Base-by-base conservation (phyloP, 2,888 invertebrate genomes). In the Mesochorus sp. region DNA sequence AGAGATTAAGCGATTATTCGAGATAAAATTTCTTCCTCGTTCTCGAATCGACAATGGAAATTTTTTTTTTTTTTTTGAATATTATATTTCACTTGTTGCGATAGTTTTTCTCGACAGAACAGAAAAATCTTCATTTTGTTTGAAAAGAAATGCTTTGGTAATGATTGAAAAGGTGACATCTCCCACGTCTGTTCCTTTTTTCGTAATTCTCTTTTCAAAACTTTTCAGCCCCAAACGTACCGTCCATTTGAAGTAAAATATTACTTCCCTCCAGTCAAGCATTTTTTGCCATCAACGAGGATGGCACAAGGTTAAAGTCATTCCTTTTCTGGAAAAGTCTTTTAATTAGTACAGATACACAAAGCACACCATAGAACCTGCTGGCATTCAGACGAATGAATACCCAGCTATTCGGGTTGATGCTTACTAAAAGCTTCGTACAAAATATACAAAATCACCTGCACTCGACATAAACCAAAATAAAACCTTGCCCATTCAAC, bases 301-400 rank as follows among this genome's bases (percentile, higher is more conserved):
- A 42, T 14, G 1, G 12, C 6, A n/a, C 19, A 14, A 3, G 49
- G 2, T 17, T 5, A 37, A 21, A 49, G 12, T 28, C 8, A 64
- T 24, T 37, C 19, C n/a, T 31, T 26, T 55, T 47, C 37, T n/a
- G 1, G 5, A 14, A 14, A 64, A 34, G 19, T 64, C 31, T 34
- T 72, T 55, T 64, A 64, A 72, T 64, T 53, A 72, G 39, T 26
- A 26, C 34, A 2, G 24, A 72, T 64, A 12, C 4, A 64, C n/a
- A n/a, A n/a, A n/a, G n/a, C n/a, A 44, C 24, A 44, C 55, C 34
- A 17, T 44, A 17, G n/a, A 6, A 57, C 31, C 37, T 4, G 10
- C 12, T 17, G 3, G 21, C 21, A 55, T 55, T 64, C 34, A 17
- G 3, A 31, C 39, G 31, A 19, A 8, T 34, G 55, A 34, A 51